Evolutionary conservation across 2,797 vertebrate genomes (phyloP), one percentile per base, ranked within the genome.

Genomic region (Ptychobarbus kaznakovi): DNA sequence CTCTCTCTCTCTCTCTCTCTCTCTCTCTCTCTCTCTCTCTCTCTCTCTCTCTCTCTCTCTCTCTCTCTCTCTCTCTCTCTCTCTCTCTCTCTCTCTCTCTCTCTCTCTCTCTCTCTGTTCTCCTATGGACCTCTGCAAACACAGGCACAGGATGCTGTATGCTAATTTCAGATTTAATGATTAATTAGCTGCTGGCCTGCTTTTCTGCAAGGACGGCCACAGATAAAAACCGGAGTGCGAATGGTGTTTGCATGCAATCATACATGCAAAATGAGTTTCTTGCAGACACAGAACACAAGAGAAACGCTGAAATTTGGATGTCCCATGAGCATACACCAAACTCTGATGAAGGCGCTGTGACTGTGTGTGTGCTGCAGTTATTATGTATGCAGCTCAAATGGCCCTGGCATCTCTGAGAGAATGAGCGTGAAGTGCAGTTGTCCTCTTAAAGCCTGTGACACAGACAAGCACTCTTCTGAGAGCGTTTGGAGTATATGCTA

Each of bases 91-190:
- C 51, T 58, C 63, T 83, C 42, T 49, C 13, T 18, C 16, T 18
- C 15, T 13, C 4, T 20, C 53, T 38, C 16, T 28, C 42, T 70
- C 51, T 58, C 63, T 83, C 35, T 58, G 35, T 76, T 84, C 74
- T 87, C 83, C 77, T 88, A 51, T 87, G 83, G 86, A 81, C 78
- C 69, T 87, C 69, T 49, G 35, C 72, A 72, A 87, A 81, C 83
- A 83, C 65, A 86, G 56, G 79, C 85, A 63, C 66, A 87, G 81
- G 89, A 88, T 83, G 80, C 81, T 82, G 81, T 91, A 89, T 91
- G 87, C 86, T 90, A 88, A 89, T 89, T 89, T 88, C 78, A 89
- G 80, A 85, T 92, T 89, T 90, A 91, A 89, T 91, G 89, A 89
- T 88, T 91, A 81, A 89, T 89, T 91, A 89, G 91, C 86, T 83